Conservation (phyloP, 2,888 invertebrate genomes). For the Saturnia pavonia region DNA sequence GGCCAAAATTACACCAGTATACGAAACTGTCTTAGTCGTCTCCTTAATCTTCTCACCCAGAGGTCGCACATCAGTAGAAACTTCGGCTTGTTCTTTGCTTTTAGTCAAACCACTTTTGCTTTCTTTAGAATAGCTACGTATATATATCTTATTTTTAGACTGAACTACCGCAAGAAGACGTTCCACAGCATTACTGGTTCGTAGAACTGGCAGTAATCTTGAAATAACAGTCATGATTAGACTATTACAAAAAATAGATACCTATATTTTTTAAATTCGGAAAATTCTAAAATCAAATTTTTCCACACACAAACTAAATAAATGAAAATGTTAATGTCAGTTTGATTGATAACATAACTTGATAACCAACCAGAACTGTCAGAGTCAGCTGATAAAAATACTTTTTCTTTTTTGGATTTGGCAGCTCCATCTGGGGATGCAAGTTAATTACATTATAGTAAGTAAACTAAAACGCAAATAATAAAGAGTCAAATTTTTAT, state of each 20-base stretch:
- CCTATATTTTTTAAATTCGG: not conserved
- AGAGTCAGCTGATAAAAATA: not conserved
- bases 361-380: not conserved
- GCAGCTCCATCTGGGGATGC: too few species aligned
- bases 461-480: too few species aligned
- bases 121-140: constrained; percentile 54
- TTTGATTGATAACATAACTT: not conserved
- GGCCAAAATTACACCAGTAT: constrained; percentile 89
- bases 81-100: constrained; percentile 64
- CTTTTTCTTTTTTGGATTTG: not conserved
- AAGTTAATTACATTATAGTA: too few species aligned
- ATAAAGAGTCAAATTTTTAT: too few species aligned
- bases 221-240: constrained; percentile 66
- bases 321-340: not conserved
- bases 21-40: constrained; percentile 93
- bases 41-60: constrained; percentile 92
- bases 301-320: constrained; percentile 10
- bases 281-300: not conserved
- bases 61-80: constrained; percentile 83
- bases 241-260: constrained; percentile 18
- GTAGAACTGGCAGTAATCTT: constrained; percentile 59
- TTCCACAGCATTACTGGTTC: constrained; percentile 46
- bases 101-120: constrained; percentile 61
- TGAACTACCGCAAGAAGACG: constrained; percentile 47
- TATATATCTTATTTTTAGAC: constrained; percentile 43